Evolutionary conservation across 2,888 invertebrate species (phyloP).

Genomic region (Pyrrhosoma nymphula): DNA sequence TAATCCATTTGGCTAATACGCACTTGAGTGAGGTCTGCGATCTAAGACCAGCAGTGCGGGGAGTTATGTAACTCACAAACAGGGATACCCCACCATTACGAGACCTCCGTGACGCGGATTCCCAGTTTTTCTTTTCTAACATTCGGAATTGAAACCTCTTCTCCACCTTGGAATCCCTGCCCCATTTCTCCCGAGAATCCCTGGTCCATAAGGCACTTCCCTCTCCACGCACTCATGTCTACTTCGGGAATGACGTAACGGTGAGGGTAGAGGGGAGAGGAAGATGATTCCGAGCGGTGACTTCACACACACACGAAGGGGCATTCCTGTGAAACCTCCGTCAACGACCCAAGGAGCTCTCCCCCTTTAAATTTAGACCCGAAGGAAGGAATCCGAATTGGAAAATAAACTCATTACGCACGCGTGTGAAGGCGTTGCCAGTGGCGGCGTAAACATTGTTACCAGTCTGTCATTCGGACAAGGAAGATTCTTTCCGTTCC

Average conservation of each 20-base stretch:
- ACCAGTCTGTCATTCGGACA: background rate
- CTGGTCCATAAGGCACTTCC: background rate
- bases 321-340: slow-evolving; percentile 10
- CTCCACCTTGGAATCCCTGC: background rate
- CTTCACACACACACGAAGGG: background rate
- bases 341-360: background rate
- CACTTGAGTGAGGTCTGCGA: background rate
- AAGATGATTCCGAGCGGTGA: background rate
- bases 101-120: background rate
- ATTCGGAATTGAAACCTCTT: background rate
- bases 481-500: background rate
- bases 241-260: slow-evolving; percentile 21
- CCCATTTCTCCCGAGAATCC: background rate
- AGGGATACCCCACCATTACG: background rate
- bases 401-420: slow-evolving; percentile 39
- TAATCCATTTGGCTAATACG: background rate
- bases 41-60: background rate
- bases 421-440: background rate
- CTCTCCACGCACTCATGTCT: background rate
- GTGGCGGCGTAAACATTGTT: background rate
- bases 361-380: slow-evolving; percentile 17
- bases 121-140: background rate
- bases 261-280: background rate
- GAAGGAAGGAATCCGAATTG: background rate
- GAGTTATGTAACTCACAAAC: background rate